Conservation (phyloP, 2,797 vertebrate species). For the Meda fulgida region DNA sequence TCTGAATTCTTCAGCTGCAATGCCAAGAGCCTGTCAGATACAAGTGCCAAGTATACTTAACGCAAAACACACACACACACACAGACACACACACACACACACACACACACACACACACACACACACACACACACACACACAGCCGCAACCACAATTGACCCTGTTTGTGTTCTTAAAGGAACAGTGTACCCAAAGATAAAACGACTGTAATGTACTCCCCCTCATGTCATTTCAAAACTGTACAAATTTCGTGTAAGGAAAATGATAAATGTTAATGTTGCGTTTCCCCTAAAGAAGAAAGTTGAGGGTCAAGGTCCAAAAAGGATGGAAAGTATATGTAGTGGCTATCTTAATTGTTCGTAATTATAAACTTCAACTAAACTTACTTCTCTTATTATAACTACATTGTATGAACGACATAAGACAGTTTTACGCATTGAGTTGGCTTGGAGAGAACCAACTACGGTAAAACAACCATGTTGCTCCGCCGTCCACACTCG, state of each 20-base stretch:
- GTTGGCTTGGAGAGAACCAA: too few relatives aligned
- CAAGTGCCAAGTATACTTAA: constrained; percentile 56
- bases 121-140: constrained; percentile 38
- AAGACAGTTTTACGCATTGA: too few relatives aligned
- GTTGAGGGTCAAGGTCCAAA: background rate
- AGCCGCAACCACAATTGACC: constrained; percentile 6
- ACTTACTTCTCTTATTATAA: too few relatives aligned
- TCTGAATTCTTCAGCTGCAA: constrained; percentile 48
- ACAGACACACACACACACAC: too few relatives aligned
- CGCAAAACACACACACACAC: constrained; percentile 36
- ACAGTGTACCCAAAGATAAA: background rate
- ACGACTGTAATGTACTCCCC: background rate
- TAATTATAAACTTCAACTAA: too few relatives aligned
- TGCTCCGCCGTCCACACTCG: too few relatives aligned
- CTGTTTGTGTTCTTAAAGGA: constrained; percentile 29
- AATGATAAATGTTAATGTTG: background rate
- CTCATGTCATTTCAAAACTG: background rate
- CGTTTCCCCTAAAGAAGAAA: background rate
- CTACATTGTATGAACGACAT: too few relatives aligned
- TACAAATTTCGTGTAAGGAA: background rate
- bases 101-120: constrained; percentile 19
- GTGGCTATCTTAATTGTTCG: too few relatives aligned
- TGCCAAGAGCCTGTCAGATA: constrained; percentile 57
- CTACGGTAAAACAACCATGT: too few relatives aligned
- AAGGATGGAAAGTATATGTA: background rate